Conservation (phyloP, 2,888 invertebrate species). For the Bibio marci region DNA sequence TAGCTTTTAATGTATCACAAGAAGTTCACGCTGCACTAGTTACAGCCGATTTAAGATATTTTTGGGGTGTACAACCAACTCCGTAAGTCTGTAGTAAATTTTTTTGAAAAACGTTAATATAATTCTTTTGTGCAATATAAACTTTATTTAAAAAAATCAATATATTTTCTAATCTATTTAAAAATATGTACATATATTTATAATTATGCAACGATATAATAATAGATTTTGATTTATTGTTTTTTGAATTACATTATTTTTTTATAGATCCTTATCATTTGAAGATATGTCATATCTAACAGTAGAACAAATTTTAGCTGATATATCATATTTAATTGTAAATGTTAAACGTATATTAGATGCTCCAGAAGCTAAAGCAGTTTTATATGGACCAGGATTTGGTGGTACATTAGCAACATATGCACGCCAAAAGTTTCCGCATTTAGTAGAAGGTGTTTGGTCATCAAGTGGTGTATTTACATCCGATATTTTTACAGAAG, state of each 20-base stretch:
- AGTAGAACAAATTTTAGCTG: slow-evolving; percentile 4
- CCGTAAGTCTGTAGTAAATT: too few relatives aligned
- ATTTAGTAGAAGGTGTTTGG: slow-evolving; percentile 7
- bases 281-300: slow-evolving; percentile 5
- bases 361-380: background rate
- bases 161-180: too few relatives aligned
- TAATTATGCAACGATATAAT: too few relatives aligned
- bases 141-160: too few relatives aligned
- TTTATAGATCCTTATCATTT: background rate
- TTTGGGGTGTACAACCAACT: slow-evolving; percentile 2
- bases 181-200: too few relatives aligned
- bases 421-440: slow-evolving; percentile 6
- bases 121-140: too few relatives aligned
- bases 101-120: too few relatives aligned
- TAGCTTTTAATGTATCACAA: slow-evolving; percentile 1
- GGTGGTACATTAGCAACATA: slow-evolving; percentile 5
- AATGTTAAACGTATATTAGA: background rate
- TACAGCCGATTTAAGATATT: slow-evolving; percentile 5
- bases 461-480: slow-evolving; percentile 2
- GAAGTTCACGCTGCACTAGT: slow-evolving; percentile 2
- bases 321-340: slow-evolving; percentile 4
- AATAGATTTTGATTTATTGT: too few relatives aligned
- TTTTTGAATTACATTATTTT: too few relatives aligned
- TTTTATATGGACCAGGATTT: slow-evolving; percentile 6
- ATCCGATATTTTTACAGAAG: background rate